These are phyloP conservation scores for Cryptosula pallasiana DNA, from an alignment of 2,888 invertebrate species.

Conservation along the genomic window DNA sequence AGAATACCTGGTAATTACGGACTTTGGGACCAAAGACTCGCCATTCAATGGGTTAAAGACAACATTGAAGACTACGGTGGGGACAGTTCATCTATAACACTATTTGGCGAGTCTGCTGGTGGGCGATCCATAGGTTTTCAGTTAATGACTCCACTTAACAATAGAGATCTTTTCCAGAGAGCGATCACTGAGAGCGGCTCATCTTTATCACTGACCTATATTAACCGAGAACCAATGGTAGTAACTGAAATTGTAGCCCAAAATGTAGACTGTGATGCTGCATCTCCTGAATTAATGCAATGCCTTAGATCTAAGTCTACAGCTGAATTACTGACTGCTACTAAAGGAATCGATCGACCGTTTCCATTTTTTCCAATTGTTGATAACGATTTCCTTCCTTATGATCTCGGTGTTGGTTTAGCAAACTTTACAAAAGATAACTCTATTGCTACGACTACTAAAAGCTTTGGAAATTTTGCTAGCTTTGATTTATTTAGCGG, in stretches of 20 bases:
- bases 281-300: not conserved
- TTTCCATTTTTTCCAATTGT: not conserved
- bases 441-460: not conserved
- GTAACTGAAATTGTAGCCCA: not conserved
- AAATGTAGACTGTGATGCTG: not conserved
- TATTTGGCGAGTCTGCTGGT: slow-evolving; percentile 39
- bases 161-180: slow-evolving; percentile 26
- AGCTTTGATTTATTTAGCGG: not conserved
- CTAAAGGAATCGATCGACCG: not conserved
- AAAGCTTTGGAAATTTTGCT: not conserved
- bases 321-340: not conserved
- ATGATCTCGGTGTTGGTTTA: not conserved
- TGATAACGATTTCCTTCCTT: not conserved
- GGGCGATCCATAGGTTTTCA: slow-evolving; percentile 32
- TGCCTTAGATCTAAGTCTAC: not conserved
- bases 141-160: slow-evolving; percentile 31
- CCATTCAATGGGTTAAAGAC: slow-evolving; percentile 35
- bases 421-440: not conserved
- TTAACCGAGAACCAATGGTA: not conserved
- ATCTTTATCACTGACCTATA: not conserved
- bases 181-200: slow-evolving; percentile 28
- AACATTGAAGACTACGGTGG: slow-evolving; percentile 34
- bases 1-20: slow-evolving; percentile 36
- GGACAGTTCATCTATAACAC: slow-evolving; percentile 31
- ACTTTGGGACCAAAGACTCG: slow-evolving; percentile 36